These are phyloP conservation scores for Odontomyia ornata DNA, from an alignment of 2,888 invertebrate genomes.

Conservation along the genomic window DNA sequence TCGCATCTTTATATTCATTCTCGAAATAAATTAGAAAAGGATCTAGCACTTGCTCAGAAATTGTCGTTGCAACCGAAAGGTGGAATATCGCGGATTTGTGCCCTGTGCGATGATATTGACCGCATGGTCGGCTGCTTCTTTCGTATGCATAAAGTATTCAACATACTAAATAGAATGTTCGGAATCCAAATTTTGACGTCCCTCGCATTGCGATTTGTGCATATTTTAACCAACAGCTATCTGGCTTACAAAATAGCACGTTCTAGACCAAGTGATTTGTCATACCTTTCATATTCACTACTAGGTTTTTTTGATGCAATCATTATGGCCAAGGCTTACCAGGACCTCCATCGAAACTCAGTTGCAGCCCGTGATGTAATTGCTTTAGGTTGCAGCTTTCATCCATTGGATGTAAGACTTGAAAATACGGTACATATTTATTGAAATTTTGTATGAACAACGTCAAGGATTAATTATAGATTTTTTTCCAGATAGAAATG, in stretches of 20 bases:
- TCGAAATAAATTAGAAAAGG: neutral
- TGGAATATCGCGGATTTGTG: neutral
- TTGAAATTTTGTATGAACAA: neutral
- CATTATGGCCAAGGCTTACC: neutral
- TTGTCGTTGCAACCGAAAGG: neutral
- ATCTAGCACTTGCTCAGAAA: neutral
- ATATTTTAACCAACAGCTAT: neutral
- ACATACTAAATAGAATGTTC: neutral
- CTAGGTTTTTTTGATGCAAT: neutral
- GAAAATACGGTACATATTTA: neutral
- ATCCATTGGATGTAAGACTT: neutral
- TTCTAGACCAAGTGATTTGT: neutral
- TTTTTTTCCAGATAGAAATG: neutral
- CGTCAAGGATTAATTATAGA: neutral
- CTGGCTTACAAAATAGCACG: neutral
- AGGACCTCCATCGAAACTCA: neutral
- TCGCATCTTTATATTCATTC: neutral
- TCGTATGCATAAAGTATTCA: neutral
- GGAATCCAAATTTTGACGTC: neutral
- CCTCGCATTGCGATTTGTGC: neutral
- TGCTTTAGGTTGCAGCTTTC: neutral
- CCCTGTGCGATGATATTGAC: neutral
- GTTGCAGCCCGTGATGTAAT: neutral
- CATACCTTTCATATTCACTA: neutral
- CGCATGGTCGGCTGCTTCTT: neutral